Evolutionary conservation across 2,113 vertebrate species (phyloP).

Genomic region (Abramis brama): DNA sequence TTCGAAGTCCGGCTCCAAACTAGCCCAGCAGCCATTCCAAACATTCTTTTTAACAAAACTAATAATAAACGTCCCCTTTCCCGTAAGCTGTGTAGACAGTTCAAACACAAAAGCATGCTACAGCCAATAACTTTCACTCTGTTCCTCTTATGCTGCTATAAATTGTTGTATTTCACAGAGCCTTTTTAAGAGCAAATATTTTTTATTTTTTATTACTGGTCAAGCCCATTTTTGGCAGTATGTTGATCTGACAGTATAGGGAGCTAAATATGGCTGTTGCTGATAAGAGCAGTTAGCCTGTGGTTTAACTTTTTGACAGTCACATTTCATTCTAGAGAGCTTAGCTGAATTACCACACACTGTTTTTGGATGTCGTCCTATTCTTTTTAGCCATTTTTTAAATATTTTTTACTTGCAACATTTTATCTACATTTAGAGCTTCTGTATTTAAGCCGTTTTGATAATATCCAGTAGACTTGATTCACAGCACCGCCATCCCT

Average conservation of each 20-base stretch:
- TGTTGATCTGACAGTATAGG: neutral
- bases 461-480: too few species aligned
- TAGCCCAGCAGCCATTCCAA: conserved; percentile 49
- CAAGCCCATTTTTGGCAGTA: neutral
- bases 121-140: conserved; percentile 33
- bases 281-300: conserved; percentile 2
- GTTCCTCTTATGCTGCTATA: conserved; percentile 26
- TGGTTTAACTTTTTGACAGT: conserved; percentile 46
- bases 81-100: conserved; percentile 48
- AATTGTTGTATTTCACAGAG: conserved; percentile 40
- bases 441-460: too few species aligned
- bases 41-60: conserved; percentile 55
- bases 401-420: conserved; percentile 34
- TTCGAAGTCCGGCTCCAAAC: conserved; percentile 35
- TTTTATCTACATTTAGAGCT: neutral
- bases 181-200: conserved; percentile 24
- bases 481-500: too few species aligned
- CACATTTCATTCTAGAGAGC: conserved; percentile 59
- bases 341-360: conserved; percentile 63
- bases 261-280: neutral
- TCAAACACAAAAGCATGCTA: conserved; percentile 47
- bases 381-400: neutral
- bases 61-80: conserved; percentile 47
- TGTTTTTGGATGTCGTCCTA: neutral
- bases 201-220: neutral